A percentile compares a stretch with the other conserved stretches of the same genome.
These are phyloP conservation scores for Leucoma salicis DNA, from an alignment of 2,888 invertebrate species.

Conservation along the genomic window DNA sequence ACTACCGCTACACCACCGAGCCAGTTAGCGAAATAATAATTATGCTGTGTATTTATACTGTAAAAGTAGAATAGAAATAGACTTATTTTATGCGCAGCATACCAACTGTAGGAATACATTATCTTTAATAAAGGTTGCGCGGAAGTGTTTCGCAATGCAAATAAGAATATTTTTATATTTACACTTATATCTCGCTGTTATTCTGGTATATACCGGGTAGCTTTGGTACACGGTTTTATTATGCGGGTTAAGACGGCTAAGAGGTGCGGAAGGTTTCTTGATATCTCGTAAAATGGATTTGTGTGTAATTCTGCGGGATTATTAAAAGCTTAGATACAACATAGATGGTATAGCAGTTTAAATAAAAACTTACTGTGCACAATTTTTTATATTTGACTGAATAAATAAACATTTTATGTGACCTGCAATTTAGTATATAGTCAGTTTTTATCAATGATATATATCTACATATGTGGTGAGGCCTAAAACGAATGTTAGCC, in stretches of 20 bases:
- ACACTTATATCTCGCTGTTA: constrained; percentile 16
- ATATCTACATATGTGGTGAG: too few species aligned
- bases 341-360: neutral
- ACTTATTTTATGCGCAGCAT: constrained; percentile 24
- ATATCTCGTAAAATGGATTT: constrained; percentile 15
- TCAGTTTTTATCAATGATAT: too few species aligned
- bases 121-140: constrained; percentile 29
- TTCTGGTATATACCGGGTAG: constrained; percentile 9
- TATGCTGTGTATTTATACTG: constrained; percentile 20
- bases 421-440: too few species aligned
- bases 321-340: neutral
- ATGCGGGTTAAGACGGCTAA: constrained; percentile 18
- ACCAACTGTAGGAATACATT: constrained; percentile 26
- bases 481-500: too few species aligned
- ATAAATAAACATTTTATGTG: too few species aligned
- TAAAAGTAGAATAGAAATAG: constrained; percentile 24
- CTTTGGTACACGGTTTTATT: constrained; percentile 25
- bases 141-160: constrained; percentile 31
- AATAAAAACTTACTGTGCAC: neutral
- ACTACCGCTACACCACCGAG: too few species aligned
- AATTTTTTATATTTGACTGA: neutral
- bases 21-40: too few species aligned
- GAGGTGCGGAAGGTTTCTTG: constrained; percentile 13
- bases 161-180: constrained; percentile 34
- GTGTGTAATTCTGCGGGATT: neutral